Evolutionary conservation across 2,113 vertebrate genomes (phyloP), one percentile per base, ranked within the genome.

Genomic region (Ammodytes dubius): DNA sequence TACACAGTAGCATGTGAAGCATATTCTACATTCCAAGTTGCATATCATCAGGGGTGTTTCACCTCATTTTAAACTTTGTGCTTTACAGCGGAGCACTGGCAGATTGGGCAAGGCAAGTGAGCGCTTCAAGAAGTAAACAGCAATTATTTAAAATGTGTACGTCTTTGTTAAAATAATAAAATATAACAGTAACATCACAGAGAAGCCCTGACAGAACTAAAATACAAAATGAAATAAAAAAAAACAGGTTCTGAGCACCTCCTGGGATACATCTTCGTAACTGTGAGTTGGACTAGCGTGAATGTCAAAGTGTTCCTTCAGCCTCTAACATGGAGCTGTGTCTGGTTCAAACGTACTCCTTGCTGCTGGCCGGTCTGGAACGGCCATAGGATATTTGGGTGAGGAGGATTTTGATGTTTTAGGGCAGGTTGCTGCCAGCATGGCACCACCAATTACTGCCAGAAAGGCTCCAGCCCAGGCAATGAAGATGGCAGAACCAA

Each of bases 401-500:
- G 64, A 12, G 4, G 64, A 12, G 4, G 86, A 0, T 73, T 93
- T 95, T 3, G 53, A 67, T 63, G 56, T 81, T 1, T 7, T 52
- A 6, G 96, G 95, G 63, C 97, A 98, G 6, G 96, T 96, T 0
- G 95, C 96, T 0, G 96, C 91, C n/a, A 98, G 90, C 86, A 97
- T 94, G 0, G 40, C 91, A 0, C 97, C 97, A 2, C 97, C 97
- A 1, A 97, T 79, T 2, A 97, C 27, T 0, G 89, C 60, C 83
- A 98, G 82, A 70, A 96, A 95, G 0, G 96, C 82, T 2, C 96
- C 97, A 0, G 96, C 97, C 97, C 97, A 98, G 69, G 95, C 95
- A 0, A 98, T 94, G 81, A 97, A 98, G 72, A 97, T 93, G n/a
- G 96, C 96, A 2, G 96, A 67, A 0, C 97, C 97, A 76, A 98